Evolutionary conservation across 2,797 vertebrate species (phyloP).

Genomic region (Molothrus aeneus): DNA sequence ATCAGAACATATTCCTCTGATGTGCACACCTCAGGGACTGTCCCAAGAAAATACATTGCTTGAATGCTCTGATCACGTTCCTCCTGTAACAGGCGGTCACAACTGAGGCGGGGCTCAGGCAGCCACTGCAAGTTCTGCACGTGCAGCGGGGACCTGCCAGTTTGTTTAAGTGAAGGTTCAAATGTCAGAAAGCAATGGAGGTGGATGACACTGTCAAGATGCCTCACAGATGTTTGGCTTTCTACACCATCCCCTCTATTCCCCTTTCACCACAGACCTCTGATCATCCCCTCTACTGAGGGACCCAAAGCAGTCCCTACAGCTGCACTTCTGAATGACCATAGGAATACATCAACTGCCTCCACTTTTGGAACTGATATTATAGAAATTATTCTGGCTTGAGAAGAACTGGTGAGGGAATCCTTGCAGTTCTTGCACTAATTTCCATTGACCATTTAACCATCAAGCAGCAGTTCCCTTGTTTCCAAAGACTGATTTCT

Average conservation of each 20-base stretch:
- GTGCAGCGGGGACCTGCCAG: neutral
- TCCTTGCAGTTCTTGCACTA: neutral
- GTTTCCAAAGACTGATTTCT: neutral
- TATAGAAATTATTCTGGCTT: conserved; percentile 6
- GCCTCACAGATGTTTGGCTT: conserved; percentile 62
- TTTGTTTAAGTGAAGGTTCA: neutral
- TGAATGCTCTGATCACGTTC: neutral
- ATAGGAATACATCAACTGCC: neutral
- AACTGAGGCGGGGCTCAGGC: neutral
- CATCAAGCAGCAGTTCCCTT: neutral
- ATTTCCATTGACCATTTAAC: neutral
- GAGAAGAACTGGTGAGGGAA: neutral
- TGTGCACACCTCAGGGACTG: neutral
- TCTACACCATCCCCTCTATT: neutral
- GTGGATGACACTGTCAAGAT: neutral
- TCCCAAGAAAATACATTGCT: neutral
- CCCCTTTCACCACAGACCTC: neutral
- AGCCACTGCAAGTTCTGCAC: neutral
- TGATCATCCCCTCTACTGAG: neutral
- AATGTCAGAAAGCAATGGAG: conserved; percentile 23
- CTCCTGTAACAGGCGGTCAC: neutral
- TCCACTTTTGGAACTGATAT: neutral
- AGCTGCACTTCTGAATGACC: conserved; percentile 48
- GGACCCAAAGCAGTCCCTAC: conserved; percentile 17
- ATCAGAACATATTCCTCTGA: neutral